phyloP scores from a whole-genome alignment of 2,888 invertebrate genomes.

The Brassicogethes aeneus region DNA sequence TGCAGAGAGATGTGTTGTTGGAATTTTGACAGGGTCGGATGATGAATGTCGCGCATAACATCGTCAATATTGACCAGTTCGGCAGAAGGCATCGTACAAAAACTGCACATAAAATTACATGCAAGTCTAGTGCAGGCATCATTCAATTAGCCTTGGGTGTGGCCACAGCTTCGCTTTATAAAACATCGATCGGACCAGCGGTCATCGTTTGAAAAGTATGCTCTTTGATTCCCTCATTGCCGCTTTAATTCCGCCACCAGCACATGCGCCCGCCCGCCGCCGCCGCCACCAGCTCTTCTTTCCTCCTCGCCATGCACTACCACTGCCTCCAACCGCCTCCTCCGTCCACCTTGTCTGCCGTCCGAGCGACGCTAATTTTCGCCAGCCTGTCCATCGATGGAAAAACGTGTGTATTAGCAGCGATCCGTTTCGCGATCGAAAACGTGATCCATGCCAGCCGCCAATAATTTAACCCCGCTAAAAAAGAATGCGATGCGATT shows the following conservation, averaged over 20 bases:
- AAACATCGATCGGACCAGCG: conserved; percentile 45
- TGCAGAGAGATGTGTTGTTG: conserved; percentile 16
- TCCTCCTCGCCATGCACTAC: conserved; percentile 21
- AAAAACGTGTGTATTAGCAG: conserved; percentile 26
- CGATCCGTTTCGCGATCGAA: neutral
- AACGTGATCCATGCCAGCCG: conserved; percentile 1
- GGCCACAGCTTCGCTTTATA: conserved; percentile 41
- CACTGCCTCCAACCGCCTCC: conserved; percentile 25
- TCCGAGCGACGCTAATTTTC: conserved; percentile 29
- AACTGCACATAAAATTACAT: conserved; percentile 29
- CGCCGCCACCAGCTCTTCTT: conserved; percentile 23
- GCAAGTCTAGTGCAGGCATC: conserved; percentile 39
- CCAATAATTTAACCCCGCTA: conserved; percentile 20
- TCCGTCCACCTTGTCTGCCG: conserved; percentile 25
- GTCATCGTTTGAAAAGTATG: conserved; percentile 44
- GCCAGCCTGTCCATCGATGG: conserved; percentile 26
- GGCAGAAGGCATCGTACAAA: conserved; percentile 20
- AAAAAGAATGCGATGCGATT: conserved; percentile 20
- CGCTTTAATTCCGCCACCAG: conserved; percentile 35
- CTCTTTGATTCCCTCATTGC: conserved; percentile 43
- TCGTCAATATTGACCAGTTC: conserved; percentile 18
- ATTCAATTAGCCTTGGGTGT: conserved; percentile 44
- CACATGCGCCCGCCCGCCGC: conserved; percentile 30
- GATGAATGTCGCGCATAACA: conserved; percentile 31
- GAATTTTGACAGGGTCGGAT: conserved; percentile 29